phyloP scores from a whole-genome alignment of 1,140 invertebrate species.

The Drosophila bocqueti region DNA sequence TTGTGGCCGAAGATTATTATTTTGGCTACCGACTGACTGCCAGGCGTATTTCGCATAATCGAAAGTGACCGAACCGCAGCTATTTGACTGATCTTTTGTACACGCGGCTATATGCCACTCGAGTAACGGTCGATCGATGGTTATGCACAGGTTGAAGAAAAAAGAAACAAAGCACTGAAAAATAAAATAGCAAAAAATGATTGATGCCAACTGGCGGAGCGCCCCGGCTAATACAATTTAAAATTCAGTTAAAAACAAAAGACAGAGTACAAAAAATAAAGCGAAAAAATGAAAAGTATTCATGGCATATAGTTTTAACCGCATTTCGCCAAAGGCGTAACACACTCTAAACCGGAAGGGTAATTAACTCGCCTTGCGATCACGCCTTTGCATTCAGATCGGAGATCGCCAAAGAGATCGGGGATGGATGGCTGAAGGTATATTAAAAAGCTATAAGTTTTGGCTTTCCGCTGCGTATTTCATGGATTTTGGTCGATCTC shows the following conservation, averaged over 20 bases:
- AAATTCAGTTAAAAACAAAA: slow-evolving; percentile 77
- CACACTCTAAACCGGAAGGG: slow-evolving; percentile 84
- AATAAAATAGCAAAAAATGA: slow-evolving; percentile 64
- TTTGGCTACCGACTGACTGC: slow-evolving; percentile 73
- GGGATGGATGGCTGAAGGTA: slow-evolving; percentile 42
- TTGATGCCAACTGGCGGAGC: slow-evolving; percentile 71
- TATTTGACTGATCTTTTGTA: slow-evolving; percentile 74
- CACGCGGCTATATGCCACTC: slow-evolving; percentile 21
- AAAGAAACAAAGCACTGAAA: slow-evolving; percentile 22
- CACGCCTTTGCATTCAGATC: slow-evolving; percentile 82
- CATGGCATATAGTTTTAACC: slow-evolving; percentile 71
- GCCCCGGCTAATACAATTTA: slow-evolving; percentile 76
- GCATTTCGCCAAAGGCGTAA: slow-evolving; percentile 83
- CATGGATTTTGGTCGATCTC: not conserved
- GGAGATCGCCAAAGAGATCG: slow-evolving; percentile 13
- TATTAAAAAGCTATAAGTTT: slow-evolving; percentile 83
- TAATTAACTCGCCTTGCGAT: slow-evolving; percentile 85
- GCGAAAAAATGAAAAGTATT: slow-evolving; percentile 67
- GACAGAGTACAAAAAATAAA: slow-evolving; percentile 13
- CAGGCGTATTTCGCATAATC: slow-evolving; percentile 81
- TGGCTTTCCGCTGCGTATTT: slow-evolving; percentile 42
- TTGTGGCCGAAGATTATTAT: slow-evolving; percentile 78
- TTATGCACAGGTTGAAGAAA: slow-evolving; percentile 68
- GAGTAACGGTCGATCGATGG: slow-evolving; percentile 59
- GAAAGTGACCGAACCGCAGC: slow-evolving; percentile 83